Base-by-base conservation (phyloP, 1,140 invertebrate species). In the Xylocopa sonorina region DNA sequence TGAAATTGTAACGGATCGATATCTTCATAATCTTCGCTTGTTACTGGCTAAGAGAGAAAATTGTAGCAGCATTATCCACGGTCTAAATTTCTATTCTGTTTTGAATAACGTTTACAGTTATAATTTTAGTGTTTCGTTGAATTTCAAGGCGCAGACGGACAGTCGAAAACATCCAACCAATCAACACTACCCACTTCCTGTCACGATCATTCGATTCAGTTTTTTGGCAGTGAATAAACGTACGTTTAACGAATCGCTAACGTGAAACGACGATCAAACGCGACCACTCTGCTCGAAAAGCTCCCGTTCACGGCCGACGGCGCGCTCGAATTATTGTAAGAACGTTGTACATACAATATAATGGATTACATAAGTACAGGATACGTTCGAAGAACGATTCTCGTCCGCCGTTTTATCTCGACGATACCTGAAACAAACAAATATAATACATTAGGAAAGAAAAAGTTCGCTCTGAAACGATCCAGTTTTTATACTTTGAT, bases 331-430 rank as follows among this genome's bases (percentile, higher is more conserved):
- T 81, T 82, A 86, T 81, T 87, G 85, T 87, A 87, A 87, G 85
- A 87, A 86, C 84, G 48, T 87, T 87, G 85, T 87, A 87, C 81
- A 87, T 87, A 87, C 78, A 79, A 64, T 83, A 86, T 87, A 84
- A 83, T 86, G 83, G 75, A 86, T 86, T 85, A 80, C 83, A 63
- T 82, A 85, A 86, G 80, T 75, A 63, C 69, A 75, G 72, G 64
- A 71, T 85, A 62, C 76, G 74, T 85, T 64, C 79, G 57, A 63
- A 81, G 43, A 75, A 79, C 62, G 53, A 82, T 82, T 86, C 80
- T 69, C 74, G 72, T 67, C 34, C 51, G 21, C 71, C 78, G 58
- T 50, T 81, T 84, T 77, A 69, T 80, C 77, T 62, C 63, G 53
- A 29, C 57, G 68, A 3, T 3, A 38, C 38, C 38, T 3, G 38